Percentiles rank a stretch among this genome's conserved stretches.
Conservation (phyloP, 1,140 invertebrate species). For the Sycobia sp. region DNA sequence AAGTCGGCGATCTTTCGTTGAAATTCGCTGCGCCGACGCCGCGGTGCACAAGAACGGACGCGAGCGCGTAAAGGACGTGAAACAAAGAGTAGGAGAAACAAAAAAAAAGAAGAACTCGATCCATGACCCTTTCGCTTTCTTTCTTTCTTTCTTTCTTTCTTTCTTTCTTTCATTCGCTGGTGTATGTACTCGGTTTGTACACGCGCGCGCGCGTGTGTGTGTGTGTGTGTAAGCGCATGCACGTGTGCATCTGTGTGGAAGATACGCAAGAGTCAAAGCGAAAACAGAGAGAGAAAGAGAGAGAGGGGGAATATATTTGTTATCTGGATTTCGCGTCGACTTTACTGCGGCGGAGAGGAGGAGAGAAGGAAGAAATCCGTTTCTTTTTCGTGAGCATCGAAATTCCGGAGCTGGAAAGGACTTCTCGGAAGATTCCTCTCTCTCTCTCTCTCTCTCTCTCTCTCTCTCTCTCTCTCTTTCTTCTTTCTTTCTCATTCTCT, state of each 20-base stretch:
- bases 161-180: too few species aligned
- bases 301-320: slow-evolving; percentile 27
- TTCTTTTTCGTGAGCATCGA: slow-evolving; percentile 19
- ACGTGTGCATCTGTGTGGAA: too few species aligned
- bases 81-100: slow-evolving; percentile 12
- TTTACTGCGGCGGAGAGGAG: not conserved
- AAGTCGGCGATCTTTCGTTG: slow-evolving; percentile 10
- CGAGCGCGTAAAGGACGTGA: too few species aligned
- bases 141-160: too few species aligned
- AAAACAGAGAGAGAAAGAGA: not conserved
- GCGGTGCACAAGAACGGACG: too few species aligned
- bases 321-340: slow-evolving; percentile 28
- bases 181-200: too few species aligned
- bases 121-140: too few species aligned
- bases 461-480: slow-evolving; percentile 6
- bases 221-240: too few species aligned
- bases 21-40: not conserved
- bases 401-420: slow-evolving; percentile 25
- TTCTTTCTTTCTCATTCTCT: not conserved
- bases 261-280: too few species aligned
- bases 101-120: too few species aligned
- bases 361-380: slow-evolving; percentile 1
- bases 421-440: slow-evolving; percentile 24
- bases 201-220: too few species aligned
- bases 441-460: not conserved